These are phyloP conservation scores for Synanthedon vespiformis DNA, from an alignment of 2,888 invertebrate species.

Conservation along the genomic window DNA sequence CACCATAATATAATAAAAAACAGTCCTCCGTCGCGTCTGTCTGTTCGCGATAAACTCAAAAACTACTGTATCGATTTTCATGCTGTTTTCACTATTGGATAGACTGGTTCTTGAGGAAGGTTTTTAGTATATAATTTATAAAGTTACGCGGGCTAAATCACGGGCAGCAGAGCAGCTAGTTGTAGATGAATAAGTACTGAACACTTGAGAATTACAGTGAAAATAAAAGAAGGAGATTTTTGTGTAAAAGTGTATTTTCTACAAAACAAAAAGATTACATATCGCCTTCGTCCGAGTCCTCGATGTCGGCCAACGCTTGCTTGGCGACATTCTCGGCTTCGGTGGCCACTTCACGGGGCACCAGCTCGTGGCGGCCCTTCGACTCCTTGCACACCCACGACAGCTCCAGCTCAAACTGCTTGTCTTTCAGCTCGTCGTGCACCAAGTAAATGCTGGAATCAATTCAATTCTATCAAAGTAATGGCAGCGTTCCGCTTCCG, in stretches of 20 bases:
- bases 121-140: too few species aligned
- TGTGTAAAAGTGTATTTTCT: conserved; percentile 48
- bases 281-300: conserved; percentile 84
- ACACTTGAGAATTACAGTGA: neutral
- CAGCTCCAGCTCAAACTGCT: conserved; percentile 94
- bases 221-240: conserved; percentile 2
- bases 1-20: too few species aligned
- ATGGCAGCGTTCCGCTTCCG: too few species aligned
- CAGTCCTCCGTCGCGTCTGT: too few species aligned
- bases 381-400: conserved; percentile 92
- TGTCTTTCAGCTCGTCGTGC: conserved; percentile 95
- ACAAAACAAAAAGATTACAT: conserved; percentile 61
- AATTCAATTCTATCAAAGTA: neutral
- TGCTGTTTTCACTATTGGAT: too few species aligned
- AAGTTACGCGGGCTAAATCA: too few species aligned
- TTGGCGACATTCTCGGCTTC: conserved; percentile 93
- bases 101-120: too few species aligned
- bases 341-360: conserved; percentile 79
- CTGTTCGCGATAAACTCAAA: too few species aligned
- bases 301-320: conserved; percentile 87
- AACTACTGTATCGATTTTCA: too few species aligned
- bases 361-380: conserved; percentile 83
- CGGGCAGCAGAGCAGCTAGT: too few species aligned
- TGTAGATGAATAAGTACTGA: too few species aligned
- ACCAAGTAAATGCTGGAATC: conserved; percentile 82